A percentile compares a stretch with the other conserved stretches of the same genome.
Evolutionary conservation across 1,140 invertebrate species (phyloP).

Genomic region (Apocrypta bakeri): DNA sequence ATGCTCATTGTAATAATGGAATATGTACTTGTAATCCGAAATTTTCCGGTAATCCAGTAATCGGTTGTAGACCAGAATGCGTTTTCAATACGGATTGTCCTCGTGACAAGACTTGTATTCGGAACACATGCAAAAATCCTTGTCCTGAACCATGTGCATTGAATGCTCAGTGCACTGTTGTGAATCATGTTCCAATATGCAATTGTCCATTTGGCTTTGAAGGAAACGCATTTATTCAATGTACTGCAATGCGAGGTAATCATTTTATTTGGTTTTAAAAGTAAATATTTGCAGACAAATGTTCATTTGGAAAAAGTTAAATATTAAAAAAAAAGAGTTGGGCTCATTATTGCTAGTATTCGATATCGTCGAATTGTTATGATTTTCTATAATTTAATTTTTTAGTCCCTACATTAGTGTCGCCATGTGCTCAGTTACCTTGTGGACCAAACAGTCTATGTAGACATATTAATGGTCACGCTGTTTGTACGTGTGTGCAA

Average conservation of each 20-base stretch:
- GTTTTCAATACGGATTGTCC: conserved; percentile 81
- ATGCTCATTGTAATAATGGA: conserved; percentile 78
- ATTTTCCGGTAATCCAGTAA: conserved; percentile 82
- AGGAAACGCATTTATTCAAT: conserved; percentile 80
- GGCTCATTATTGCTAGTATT: too few species aligned
- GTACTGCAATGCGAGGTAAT: conserved; percentile 68
- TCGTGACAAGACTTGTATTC: conserved; percentile 79
- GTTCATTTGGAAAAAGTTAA: conserved; percentile 61
- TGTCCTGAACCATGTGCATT: conserved; percentile 81
- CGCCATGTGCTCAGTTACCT: conserved; percentile 84
- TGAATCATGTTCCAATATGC: conserved; percentile 83
- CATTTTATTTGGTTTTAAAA: conserved; percentile 1
- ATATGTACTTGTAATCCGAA: conserved; percentile 80
- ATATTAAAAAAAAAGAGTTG: background rate
- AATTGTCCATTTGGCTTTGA: conserved; percentile 79
- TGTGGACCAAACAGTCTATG: conserved; percentile 86
- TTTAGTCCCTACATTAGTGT: conserved; percentile 72
- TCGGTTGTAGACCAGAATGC: conserved; percentile 82
- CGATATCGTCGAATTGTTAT: background rate
- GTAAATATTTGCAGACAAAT: too few species aligned
- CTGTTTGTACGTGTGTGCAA: conserved; percentile 83
- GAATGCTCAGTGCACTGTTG: conserved; percentile 81
- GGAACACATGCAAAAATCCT: conserved; percentile 82
- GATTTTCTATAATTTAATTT: conserved; percentile 67
- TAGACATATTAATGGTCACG: conserved; percentile 79